A percentile compares a stretch with the other conserved stretches of the same genome.
These are phyloP conservation scores for Epicauta chinensis DNA, from an alignment of 1,140 invertebrate species.

Conservation along the genomic window DNA sequence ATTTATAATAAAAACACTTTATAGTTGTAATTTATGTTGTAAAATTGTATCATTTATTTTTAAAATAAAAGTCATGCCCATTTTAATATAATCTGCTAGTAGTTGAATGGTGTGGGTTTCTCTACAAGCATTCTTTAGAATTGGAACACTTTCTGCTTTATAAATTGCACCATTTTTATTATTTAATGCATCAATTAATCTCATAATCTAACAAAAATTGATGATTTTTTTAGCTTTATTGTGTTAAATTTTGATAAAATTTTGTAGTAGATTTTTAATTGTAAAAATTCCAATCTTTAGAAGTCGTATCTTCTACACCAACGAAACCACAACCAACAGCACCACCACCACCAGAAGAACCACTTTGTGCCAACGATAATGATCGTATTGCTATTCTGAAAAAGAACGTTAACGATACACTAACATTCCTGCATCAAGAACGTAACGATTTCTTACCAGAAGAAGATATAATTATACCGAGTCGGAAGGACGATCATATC, in stretches of 20 bases:
- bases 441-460: constrained; percentile 41
- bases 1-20: too few relatives aligned
- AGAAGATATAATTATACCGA: constrained; percentile 40
- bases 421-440: constrained; percentile 41
- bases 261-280: not conserved
- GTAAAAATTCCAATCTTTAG: not conserved
- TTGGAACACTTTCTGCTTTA: not conserved
- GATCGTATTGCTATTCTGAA: constrained; percentile 36
- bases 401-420: constrained; percentile 37
- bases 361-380: not conserved
- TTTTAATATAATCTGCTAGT: constrained; percentile 33
- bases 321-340: constrained; percentile 12
- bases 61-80: constrained; percentile 29
- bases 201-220: not conserved
- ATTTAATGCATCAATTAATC: not conserved
- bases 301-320: constrained; percentile 25
- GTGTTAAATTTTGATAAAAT: not conserved
- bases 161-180: not conserved
- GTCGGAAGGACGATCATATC: constrained; percentile 39
- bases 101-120: not conserved
- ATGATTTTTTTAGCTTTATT: not conserved
- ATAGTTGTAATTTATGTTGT: too few relatives aligned
- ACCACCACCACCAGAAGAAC: not conserved
- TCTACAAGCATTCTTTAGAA: not conserved
- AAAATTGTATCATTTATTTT: too few relatives aligned